phyloP scores from a whole-genome alignment of 1,140 invertebrate genomes.

The Hesperophylax magnus region DNA sequence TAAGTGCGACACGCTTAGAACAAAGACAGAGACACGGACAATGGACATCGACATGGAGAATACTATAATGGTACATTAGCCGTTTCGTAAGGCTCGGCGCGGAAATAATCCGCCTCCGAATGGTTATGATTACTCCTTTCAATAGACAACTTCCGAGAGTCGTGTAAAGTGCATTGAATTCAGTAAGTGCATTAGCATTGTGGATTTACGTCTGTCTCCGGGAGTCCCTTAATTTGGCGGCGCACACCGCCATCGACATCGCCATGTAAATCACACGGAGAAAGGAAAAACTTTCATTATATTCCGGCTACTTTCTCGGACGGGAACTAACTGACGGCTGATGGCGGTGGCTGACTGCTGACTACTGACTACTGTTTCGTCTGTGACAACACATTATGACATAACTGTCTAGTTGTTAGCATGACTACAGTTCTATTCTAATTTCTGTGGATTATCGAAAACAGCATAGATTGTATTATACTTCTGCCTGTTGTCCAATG shows the following conservation, averaged over 20 bases:
- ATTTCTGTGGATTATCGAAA: too few relatives aligned
- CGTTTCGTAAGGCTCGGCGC: not conserved
- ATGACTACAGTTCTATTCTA: too few relatives aligned
- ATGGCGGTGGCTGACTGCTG: not conserved
- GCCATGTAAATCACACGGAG: conserved; percentile 38
- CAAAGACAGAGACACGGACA: too few relatives aligned
- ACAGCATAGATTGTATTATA: too few relatives aligned
- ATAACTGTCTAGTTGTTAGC: too few relatives aligned
- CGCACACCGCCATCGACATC: conserved; percentile 4
- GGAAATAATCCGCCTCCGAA: conserved; percentile 27
- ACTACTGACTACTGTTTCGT: not conserved
- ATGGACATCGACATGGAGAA: too few relatives aligned
- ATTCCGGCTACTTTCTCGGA: not conserved
- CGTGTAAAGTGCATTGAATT: not conserved
- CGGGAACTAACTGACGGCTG: too few relatives aligned
- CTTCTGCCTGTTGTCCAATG: too few relatives aligned
- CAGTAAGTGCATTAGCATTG: conserved; percentile 41
- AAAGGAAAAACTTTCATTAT: conserved; percentile 42
- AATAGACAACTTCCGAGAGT: conserved; percentile 35
- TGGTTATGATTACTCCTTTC: conserved; percentile 34
- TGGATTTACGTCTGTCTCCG: conserved; percentile 30
- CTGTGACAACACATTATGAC: too few relatives aligned
- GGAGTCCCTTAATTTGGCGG: conserved; percentile 41
- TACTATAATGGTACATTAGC: not conserved
- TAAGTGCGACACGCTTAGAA: too few relatives aligned